These are phyloP conservation scores for Trialeurodes vaporariorum DNA, from an alignment of 1,140 invertebrate genomes.

Conservation along the genomic window DNA sequence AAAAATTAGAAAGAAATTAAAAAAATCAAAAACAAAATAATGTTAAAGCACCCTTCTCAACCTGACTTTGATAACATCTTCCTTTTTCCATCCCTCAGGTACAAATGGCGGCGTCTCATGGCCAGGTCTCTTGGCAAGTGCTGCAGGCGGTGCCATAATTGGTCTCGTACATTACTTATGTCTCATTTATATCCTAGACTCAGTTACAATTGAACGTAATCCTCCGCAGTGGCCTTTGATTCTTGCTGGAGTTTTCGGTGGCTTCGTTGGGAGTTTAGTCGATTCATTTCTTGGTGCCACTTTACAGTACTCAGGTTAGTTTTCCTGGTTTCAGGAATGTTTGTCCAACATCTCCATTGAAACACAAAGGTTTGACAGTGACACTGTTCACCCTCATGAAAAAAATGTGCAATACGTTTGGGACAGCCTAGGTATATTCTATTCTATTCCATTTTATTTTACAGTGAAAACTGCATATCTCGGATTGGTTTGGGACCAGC, in stretches of 20 bases:
- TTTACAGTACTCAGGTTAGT: constrained; percentile 69
- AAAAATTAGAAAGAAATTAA: no score
- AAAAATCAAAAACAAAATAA: no score
- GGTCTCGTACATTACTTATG: constrained; percentile 61
- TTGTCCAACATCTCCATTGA: no score
- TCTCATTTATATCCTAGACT: constrained; percentile 50
- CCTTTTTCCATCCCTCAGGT: constrained; percentile 45
- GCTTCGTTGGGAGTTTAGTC: constrained; percentile 65
- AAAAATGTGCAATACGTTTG: neutral
- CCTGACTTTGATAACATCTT: no score
- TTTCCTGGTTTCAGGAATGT: no score
- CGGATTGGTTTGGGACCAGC: no score
- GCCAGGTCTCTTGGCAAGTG: constrained; percentile 56
- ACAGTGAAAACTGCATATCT: neutral
- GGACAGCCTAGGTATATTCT: neutral
- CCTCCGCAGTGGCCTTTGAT: constrained; percentile 75
- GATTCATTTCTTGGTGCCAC: constrained; percentile 77
- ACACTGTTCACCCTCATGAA: no score
- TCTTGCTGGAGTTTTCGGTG: constrained; percentile 52
- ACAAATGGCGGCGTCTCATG: constrained; percentile 73
- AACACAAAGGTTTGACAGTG: no score
- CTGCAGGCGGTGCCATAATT: constrained; percentile 58
- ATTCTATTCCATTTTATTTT: neutral
- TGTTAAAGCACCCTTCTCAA: no score
- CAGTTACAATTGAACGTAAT: constrained; percentile 41